Evolutionary conservation across 2,113 vertebrate genomes (phyloP), one percentile per base, ranked within the genome.

Genomic region (Cephalopterus ornatus): DNA sequence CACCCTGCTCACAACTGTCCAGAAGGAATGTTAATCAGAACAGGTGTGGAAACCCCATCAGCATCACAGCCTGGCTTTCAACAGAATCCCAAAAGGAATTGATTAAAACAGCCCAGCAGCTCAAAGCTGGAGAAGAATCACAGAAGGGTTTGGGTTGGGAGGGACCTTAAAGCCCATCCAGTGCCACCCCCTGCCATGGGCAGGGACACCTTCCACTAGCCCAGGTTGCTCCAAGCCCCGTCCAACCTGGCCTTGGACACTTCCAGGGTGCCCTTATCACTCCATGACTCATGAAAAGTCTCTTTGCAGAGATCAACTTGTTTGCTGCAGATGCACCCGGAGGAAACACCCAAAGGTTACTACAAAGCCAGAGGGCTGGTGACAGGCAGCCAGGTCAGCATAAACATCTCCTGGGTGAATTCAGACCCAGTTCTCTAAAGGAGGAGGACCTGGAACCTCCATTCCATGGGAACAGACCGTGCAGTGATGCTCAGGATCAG

Each of bases 401-500:
- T 4, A 12, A 17, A 30, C 5, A 8, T 23, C 8, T 46, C 33
- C 41, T 41, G 44, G n/a, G 27, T 47, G 20, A 72, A 61, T 18
- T 52, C 23, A n/a, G 14, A 8, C 9, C 49, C 32, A 28, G n/a
- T 37, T 23, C 33, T 4, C 23, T 26, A 3, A 21, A 66, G 26
- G 28, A 18, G 12, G 46, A 76, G 58, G 62, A 47, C 5, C 22
- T 72, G 63, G 73, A 14, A 37, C 26, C 14, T 14, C n/a, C 4
- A 0, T 33, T 50, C 27, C 39, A 9, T 3, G 7, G 68, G 68
- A 71, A 17, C 14, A 46, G 55, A 13, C 11, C 18, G 6, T 4
- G 8, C n/a, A n/a, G 15, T 0, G 1, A 49, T 9, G 32, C 58
- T 42, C 66, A 6, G 22, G 35, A 10, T 12, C 16, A n/a, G 53